These are phyloP conservation scores for Lagodon rhomboides DNA, from an alignment of 2,797 vertebrate species.

Conservation along the genomic window DNA sequence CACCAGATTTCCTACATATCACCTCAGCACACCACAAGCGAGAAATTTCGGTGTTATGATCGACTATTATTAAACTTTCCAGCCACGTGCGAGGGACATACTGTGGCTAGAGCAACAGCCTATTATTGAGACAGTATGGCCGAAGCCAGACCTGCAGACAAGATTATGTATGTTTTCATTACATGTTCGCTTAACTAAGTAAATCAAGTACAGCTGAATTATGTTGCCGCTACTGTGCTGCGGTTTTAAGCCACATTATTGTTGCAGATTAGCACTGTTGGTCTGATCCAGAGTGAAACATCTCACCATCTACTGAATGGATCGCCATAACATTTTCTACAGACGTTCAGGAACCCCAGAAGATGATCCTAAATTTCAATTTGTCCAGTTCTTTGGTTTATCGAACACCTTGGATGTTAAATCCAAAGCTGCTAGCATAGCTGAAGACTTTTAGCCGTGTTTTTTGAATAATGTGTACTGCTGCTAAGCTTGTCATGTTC, in stretches of 20 bases:
- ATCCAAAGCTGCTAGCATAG: not conserved
- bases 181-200: not conserved
- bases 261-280: not conserved
- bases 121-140: not conserved
- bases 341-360: not conserved
- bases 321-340: not conserved
- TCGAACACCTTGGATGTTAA: not conserved
- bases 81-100: not conserved
- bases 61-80: constrained; percentile 1
- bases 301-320: not conserved
- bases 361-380: not conserved
- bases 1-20: too few species aligned
- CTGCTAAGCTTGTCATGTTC: too few species aligned
- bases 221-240: not conserved
- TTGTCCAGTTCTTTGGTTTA: not conserved
- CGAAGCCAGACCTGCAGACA: not conserved
- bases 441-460: too few species aligned
- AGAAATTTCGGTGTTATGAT: not conserved
- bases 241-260: not conserved
- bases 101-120: not conserved
- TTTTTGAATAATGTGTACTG: too few species aligned
- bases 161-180: not conserved
- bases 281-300: not conserved
- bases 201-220: not conserved
- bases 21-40: not conserved